Evolutionary conservation across 2,888 invertebrate genomes (phyloP), one percentile per base, ranked within the genome.

Genomic region (Deilephila porcellus): DNA sequence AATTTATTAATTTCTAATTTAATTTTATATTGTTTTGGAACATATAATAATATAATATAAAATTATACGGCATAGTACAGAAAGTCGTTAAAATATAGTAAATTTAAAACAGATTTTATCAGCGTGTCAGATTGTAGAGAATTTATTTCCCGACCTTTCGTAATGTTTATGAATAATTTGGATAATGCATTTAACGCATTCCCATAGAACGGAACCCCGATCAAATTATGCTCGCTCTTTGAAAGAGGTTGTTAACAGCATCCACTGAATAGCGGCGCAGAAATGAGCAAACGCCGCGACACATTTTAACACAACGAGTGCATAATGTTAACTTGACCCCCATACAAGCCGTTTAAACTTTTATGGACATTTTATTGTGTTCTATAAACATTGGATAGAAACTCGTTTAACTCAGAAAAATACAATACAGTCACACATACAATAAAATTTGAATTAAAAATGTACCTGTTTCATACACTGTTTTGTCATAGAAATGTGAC

Each of bases 221-320:
- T 91, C 90, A 92, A 93, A 94, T 94, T 93, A 94, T 94, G 84
- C 91, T 90, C 90, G 93, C 90, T 92, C 91, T 93, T 93, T 94
- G 83, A 93, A 88, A 91, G 88, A 89, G 88, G 92, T 93, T 94
- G 94, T 94, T 94, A 94, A 94, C 94, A 93, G 93, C 93, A 91
- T 93, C 93, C 91, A 85, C 90, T 93, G 88, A 93, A 93, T 91
- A 82, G 90, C 83, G 90, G 84, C 91, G 90, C 88, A 90, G 88
- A 94, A 94, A 91, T 93, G 94, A 94, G 93, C 94, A 94, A 93
- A 89, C 88, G 89, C 89, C 88, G 90, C 89, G 91, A 89, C 92
- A 90, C 89, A 91, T 91, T 86, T 86, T 80, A 85, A 89, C 86
- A 85, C 84, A 88, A 86, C 86, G 84, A 90, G 88, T 90, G 91